A percentile compares a stretch with the other conserved stretches of the same genome.
Conservation (phyloP, 2,797 vertebrate species). For the Atherinosoma microstoma region DNA sequence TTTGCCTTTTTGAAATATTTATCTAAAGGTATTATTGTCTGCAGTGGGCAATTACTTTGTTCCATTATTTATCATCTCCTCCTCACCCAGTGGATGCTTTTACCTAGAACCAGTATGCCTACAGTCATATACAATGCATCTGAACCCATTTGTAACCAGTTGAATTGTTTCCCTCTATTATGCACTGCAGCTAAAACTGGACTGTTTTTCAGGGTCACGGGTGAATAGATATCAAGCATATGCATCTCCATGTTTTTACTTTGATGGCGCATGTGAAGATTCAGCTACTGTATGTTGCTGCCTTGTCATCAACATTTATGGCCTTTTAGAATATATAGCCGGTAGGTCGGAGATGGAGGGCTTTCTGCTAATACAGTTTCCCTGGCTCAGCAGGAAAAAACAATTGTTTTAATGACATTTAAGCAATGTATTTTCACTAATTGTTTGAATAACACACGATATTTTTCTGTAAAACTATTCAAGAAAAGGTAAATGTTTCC, state of each 20-base stretch:
- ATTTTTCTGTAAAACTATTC: neutral
- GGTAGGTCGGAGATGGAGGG: slow-evolving; percentile 9
- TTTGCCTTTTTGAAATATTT: slow-evolving; percentile 85
- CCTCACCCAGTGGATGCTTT: slow-evolving; percentile 74
- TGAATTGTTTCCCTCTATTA: slow-evolving; percentile 73
- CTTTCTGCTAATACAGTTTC: slow-evolving; percentile 13
- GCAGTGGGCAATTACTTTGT: slow-evolving; percentile 82
- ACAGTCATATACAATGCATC: slow-evolving; percentile 67
- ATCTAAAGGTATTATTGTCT: slow-evolving; percentile 85
- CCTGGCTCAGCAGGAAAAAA: slow-evolving; percentile 12
- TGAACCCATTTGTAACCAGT: slow-evolving; percentile 73
- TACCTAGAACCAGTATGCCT: slow-evolving; percentile 66
- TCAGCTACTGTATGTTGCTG: slow-evolving; percentile 13
- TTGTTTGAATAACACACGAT: neutral
- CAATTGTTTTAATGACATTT: neutral
- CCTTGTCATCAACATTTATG: slow-evolving; percentile 32
- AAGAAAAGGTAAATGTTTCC: neutral
- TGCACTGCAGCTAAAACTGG: slow-evolving; percentile 55
- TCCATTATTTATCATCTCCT: slow-evolving; percentile 84
- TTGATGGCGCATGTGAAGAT: slow-evolving; percentile 14
- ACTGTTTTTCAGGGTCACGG: slow-evolving; percentile 54
- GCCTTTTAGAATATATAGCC: slow-evolving; percentile 14
- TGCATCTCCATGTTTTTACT: slow-evolving; percentile 38
- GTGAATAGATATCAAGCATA: slow-evolving; percentile 55
- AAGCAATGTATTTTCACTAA: neutral